Evolutionary conservation across 2,888 invertebrate genomes (phyloP), one percentile per base, ranked within the genome.

Genomic region (Metalampra italica): DNA sequence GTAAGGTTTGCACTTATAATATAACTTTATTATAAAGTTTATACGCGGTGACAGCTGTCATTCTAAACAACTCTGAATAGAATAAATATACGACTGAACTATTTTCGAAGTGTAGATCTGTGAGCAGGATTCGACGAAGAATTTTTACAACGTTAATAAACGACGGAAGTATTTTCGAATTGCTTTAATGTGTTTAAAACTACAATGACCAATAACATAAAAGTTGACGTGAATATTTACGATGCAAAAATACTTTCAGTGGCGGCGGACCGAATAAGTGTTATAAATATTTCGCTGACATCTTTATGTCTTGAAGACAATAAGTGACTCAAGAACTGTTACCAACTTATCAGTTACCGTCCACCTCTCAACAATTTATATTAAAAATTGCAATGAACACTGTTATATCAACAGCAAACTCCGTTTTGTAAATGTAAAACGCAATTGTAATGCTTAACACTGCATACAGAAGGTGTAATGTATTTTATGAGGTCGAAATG

Each of bases 281-380:
- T 61, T 63, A 65, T 76, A 71, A 74, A 74, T 61, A 68, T 69
- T 66, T 62, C 59, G 68, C 66, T 67, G 78, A 79, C 75, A 69
- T 61, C 62, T 79, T 81, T 78, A 76, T 62, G 67, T 55, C 50
- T 51, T 41, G 62, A 67, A 78, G 75, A 79, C 78, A 79, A 75
- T 73, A 64, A 62, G 59, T 71, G 68, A 70, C 58, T 70, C 68
- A 67, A 51, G 11, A 1, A 13, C 0, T 15, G 36, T n/a, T 43
- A 29, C 29, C 37, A 42, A 43, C 36, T 29, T 47, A 11, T 30
- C 36, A 36, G 8, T 32, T 32, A 11, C 32, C 8, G 8, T 32
- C 32, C 9, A 9, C 11, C 8, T 32, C 7, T 11, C 8, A 11
- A 32, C 9, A 7, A 32, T 14, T 15, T 37, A 7, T 37, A 2